Percentiles rank a stretch among this genome's conserved stretches.
These are phyloP conservation scores for Donacobius atricapilla DNA, from an alignment of 2,113 vertebrate genomes.

Conservation along the genomic window DNA sequence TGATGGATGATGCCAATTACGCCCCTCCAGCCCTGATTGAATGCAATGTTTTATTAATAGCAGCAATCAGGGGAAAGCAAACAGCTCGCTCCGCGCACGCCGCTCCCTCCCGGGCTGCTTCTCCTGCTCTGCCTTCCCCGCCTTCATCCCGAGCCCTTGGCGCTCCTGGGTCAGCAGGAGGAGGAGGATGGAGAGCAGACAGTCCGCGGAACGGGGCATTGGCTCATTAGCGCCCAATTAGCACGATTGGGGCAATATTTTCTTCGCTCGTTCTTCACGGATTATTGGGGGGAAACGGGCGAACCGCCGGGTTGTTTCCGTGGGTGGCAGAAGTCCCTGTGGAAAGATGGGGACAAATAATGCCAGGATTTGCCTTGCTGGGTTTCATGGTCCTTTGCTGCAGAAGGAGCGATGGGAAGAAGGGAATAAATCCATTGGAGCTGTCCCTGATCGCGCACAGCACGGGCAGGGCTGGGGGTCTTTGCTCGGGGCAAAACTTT, in stretches of 20 bases:
- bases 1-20: constrained; percentile 76
- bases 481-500: not conserved
- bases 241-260: not conserved
- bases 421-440: not conserved
- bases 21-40: constrained; percentile 57
- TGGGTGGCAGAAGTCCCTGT: not conserved
- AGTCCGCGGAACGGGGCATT: not conserved
- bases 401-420: not conserved
- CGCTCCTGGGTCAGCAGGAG: not conserved
- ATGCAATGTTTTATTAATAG: constrained; percentile 78
- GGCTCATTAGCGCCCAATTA: constrained; percentile 10
- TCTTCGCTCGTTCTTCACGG: not conserved
- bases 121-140: not conserved
- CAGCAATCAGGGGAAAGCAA: constrained; percentile 68
- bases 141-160: not conserved
- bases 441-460: rapidly evolving
- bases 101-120: not conserved
- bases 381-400: not conserved
- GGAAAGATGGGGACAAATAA: not conserved
- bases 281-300: not conserved
- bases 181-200: not conserved
- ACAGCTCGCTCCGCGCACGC: constrained; percentile 37
- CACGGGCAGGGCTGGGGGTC: not conserved
- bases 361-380: not conserved
- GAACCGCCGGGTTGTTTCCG: not conserved